phyloP scores from a whole-genome alignment of 2,888 invertebrate species.

The Minunthozetes semirufus region DNA sequence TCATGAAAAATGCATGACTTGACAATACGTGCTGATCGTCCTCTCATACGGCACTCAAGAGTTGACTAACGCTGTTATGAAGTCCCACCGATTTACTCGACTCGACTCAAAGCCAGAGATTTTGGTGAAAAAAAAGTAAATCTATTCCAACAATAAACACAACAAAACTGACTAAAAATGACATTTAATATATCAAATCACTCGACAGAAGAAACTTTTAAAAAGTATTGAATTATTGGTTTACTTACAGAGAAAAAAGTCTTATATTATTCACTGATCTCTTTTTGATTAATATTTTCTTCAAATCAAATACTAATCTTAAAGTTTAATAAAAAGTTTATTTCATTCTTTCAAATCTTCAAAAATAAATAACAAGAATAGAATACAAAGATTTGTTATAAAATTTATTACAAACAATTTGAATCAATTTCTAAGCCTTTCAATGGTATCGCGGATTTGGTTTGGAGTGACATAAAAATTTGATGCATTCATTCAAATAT shows the following conservation, averaged over 20 bases:
- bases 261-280: neutral
- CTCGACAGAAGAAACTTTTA: neutral
- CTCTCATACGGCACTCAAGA: neutral
- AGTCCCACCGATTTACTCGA: neutral
- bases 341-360: neutral
- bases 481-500: neutral
- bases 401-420: neutral
- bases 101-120: conserved; percentile 6
- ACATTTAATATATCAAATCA: conserved; percentile 21
- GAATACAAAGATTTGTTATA: neutral
- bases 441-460: neutral
- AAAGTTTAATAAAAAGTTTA: neutral
- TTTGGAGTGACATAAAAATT: neutral
- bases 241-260: neutral
- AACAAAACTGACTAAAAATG: conserved; percentile 12
- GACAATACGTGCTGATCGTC: conserved; percentile 29
- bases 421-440: neutral
- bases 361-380: too few species aligned
- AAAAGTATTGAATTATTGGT: neutral
- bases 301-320: neutral
- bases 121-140: neutral
- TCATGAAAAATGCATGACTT: conserved; percentile 29
- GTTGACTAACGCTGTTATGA: neutral
- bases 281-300: conserved; percentile 3
- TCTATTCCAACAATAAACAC: conserved; percentile 13